These are phyloP conservation scores for Geotrypetes seraphini DNA, from an alignment of 2,797 vertebrate genomes.

Conservation along the genomic window DNA sequence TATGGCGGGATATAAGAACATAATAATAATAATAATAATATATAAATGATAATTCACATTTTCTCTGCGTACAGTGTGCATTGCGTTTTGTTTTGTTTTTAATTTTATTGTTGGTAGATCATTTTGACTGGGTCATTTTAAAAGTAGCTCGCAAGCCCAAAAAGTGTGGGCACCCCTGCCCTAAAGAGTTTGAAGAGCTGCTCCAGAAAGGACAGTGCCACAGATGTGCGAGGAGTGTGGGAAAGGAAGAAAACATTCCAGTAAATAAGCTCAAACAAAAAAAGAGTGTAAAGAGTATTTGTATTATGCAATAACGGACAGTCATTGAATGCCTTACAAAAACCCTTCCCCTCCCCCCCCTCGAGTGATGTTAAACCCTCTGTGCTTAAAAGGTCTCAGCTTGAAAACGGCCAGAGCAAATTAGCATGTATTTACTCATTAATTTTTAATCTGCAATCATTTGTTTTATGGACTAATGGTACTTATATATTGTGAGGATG, in stretches of 20 bases:
- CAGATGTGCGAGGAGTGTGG: slow-evolving; percentile 73
- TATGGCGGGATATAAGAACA: no score
- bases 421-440: slow-evolving; percentile 69
- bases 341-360: slow-evolving; percentile 24
- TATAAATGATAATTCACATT: no score
- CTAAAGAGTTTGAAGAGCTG: slow-evolving; percentile 39
- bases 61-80: no score
- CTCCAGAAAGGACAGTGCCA: slow-evolving; percentile 62
- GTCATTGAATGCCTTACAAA: slow-evolving; percentile 70
- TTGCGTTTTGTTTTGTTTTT: no score
- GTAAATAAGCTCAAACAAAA: slow-evolving; percentile 69
- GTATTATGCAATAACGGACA: slow-evolving; percentile 86
- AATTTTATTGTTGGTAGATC: no score
- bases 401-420: slow-evolving; percentile 67
- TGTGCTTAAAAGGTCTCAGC: slow-evolving; percentile 58
- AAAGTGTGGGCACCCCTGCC: no score
- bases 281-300: slow-evolving; percentile 89
- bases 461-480: slow-evolving; percentile 49
- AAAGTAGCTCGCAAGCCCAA: no score
- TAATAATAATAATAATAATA: no score
- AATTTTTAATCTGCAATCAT: slow-evolving; percentile 54
- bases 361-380: slow-evolving; percentile 69
- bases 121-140: no score
- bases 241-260: slow-evolving; percentile 79
- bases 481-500: slow-evolving; percentile 32